Base-by-base conservation (phyloP, 2,113 vertebrate species). In the Mixornis gularis region DNA sequence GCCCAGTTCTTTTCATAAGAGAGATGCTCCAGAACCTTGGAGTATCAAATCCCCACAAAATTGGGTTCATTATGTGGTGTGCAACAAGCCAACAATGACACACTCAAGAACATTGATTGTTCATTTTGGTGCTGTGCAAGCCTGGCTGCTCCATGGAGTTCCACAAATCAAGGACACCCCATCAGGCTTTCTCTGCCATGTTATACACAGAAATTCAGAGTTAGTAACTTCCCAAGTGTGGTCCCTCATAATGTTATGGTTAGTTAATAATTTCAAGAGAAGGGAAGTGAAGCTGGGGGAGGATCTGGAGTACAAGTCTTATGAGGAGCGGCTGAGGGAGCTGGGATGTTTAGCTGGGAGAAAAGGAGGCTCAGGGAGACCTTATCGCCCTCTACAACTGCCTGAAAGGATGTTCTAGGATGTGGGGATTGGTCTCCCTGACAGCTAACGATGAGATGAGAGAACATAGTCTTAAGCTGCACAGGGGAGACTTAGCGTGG, bases 51-150 rank as follows among this genome's bases (percentile, higher is more conserved):
- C 16, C 8, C 7, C 9, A 21, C 60, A 46, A 87, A 87, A 30
- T 52, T 0, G 0, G 6, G 40, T 59, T 80, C 9, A 1, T 59
- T 52, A 25, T 16, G 1, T 9, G 8, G 7, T 29, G 5, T 44
- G 24, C 27, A 21, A 17, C 7, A 38, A 38, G 38, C 38, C 10
- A 25, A 0, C 36, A 73, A n/a, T 73, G 38, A 29, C 4, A 18
- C 38, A 46, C 13, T 48, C 25, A 5, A 32, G 9, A 26, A 13
- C 27, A n/a, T 38, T 0, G 0, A 19, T 21, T 40, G 34, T 30
- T 41, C 14, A 29, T 65, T 87, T 73, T 5, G 17, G 18, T 44
- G 27, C 16, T 55, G 13, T 40, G 24, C 48, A 51, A 44, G 32
- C 10, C 51, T 44, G 11, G 4, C 40, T 66, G n/a, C 20, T 30